Conservation (phyloP, 2,113 vertebrate species). For the Heterochromis multidens region DNA sequence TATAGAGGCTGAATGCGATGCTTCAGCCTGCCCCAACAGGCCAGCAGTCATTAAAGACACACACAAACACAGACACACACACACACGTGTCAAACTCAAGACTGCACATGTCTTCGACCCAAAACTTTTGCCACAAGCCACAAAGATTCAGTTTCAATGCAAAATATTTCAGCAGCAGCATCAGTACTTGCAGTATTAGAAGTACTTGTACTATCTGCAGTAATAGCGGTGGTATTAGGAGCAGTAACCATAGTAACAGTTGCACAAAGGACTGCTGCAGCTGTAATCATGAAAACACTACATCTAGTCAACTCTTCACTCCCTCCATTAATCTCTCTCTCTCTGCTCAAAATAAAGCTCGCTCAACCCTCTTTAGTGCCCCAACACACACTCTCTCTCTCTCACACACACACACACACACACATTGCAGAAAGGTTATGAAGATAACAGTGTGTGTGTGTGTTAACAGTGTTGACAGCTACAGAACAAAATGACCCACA, state of each 20-base stretch:
- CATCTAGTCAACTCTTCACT: neutral
- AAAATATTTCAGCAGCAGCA: neutral
- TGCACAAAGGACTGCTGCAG: neutral
- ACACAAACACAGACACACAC: neutral
- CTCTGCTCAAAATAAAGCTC: neutral
- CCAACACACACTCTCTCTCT: neutral
- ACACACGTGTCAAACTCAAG: neutral
- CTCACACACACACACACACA: neutral
- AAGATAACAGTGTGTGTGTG: neutral
- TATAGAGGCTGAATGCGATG: constrained; percentile 21
- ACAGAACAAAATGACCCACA: neutral
- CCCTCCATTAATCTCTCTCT: neutral
- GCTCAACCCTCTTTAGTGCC: neutral
- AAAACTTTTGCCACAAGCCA: neutral
- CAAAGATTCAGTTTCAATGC: neutral
- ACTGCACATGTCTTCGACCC: constrained; percentile 11
- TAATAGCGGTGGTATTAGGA: neutral
- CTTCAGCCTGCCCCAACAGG: constrained; percentile 48
- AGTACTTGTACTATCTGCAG: neutral
- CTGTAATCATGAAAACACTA: constrained; percentile 9
- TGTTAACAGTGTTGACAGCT: neutral
- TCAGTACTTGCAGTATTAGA: neutral
- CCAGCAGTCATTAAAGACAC: neutral
- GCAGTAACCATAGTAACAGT: constrained; percentile 26
- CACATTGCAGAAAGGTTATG: neutral